Evolutionary conservation across 1,140 invertebrate genomes (phyloP), one percentile per base, ranked within the genome.

Genomic region (Tachypleus tridentatus): DNA sequence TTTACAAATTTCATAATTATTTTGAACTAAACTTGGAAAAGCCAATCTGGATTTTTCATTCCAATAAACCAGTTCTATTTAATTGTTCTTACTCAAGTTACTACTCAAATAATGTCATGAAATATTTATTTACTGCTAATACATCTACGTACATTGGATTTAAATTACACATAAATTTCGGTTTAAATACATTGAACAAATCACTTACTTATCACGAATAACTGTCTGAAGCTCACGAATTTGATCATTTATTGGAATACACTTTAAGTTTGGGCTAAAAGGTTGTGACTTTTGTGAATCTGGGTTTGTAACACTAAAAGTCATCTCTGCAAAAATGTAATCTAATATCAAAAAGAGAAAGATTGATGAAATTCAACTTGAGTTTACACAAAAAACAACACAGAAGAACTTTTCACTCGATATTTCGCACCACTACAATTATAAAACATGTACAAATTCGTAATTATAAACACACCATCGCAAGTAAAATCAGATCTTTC

Each of bases 141-240:
- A 67, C 48, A 49, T 3, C 50, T n/a, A 49, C 5, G 10, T 10
- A 51, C n/a, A 47, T 64, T 53, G n/a, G 49, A 8, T 61, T 4
- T 8, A 11, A 50, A 57, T 49, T 60, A 50, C 48, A 49, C 51
- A 53, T 29, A 29, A 29, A 29, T 29, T 29, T 29, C 29, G 29
- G 29, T 29, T 29, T 29, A 29, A 29, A 29, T 29, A 29, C 29
- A 29, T 29, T 29, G 49, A 59, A 53, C 57, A 60, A 61, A 62
- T 70, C 51, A 81, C 81, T 81, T 82, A 97, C 93, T 88, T 94
- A 78, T 98, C 93, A 49, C 94, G 79, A 57, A 98, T 83, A 74
- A 97, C 95, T 9, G 94, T 98, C 76, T 97, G 91, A 49, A 98
- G 79, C 76, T 97, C 95, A 72, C 87, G 85, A 49, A 95, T 87